Evolutionary conservation across 2,888 invertebrate species (phyloP), one percentile per base, ranked within the genome.

Genomic region (Tortricodes alternella): DNA sequence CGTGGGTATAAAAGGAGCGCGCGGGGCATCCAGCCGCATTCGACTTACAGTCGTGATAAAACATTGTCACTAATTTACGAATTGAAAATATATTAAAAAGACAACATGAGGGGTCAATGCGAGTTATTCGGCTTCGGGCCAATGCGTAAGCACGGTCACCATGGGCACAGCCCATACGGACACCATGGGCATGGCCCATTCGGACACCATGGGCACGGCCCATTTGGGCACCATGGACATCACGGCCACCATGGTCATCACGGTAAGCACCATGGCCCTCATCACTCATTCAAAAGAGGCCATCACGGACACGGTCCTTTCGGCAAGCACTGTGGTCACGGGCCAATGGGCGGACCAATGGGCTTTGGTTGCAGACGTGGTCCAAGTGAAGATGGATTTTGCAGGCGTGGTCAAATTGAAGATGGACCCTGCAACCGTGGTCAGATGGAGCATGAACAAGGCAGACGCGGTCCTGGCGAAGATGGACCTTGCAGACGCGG

Each of bases 51-150:
- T 35, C 27, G 55, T 8, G 21, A 35, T 4, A 1, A 23, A 3
- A 32, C 13, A 27, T 35, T n/a, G 7, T 23, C 35, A 37, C 9
- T 16, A 5, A n/a, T 9, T n/a, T 18, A 43, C 19, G 9, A 23
- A 27, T 19, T 29, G 9, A 21, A n/a, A 11, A 9, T 16, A 3
- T n/a, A n/a, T n/a, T n/a, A n/a, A 48, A 43, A 32, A 13, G 11
- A 11, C 41, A 53, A 9, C 3, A 56, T 56, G 56, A 56, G 56
- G 21, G 55, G 49, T n/a, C 49, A 37, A 15, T 44, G 43, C 11
- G 50, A 43, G 0, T 32, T 34, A 3, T 53, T 16, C 35, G 55
- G 48, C 11, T 34, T 43, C 11, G 51, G 51, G 1, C 55, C 55
- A 8, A 48, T 49, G 48, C 48, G 29, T 13, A 41, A 41, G 19